phyloP scores from a whole-genome alignment of 2,888 invertebrate species.

The Liodrosophila aerea region DNA sequence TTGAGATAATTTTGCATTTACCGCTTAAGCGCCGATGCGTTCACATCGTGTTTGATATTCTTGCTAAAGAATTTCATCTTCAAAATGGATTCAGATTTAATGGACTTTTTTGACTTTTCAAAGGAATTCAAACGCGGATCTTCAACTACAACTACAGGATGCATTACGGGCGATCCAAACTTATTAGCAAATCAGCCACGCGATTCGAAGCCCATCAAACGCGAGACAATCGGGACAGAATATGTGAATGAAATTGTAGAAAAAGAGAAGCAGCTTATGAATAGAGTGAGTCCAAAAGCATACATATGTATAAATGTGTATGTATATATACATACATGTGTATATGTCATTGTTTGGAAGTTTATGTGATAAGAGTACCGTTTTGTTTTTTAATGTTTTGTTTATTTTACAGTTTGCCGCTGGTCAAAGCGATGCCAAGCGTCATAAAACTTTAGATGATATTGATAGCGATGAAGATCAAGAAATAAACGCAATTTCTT shows the following conservation, averaged over 20 bases:
- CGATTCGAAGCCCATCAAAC: constrained; percentile 62
- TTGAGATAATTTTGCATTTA: constrained; percentile 14
- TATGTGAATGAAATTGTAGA: constrained; percentile 64
- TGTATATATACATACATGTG: neutral
- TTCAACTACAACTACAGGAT: constrained; percentile 57
- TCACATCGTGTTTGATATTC: neutral
- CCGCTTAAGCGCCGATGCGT: constrained; percentile 17
- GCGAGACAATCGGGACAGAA: constrained; percentile 68
- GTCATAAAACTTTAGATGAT: constrained; percentile 60
- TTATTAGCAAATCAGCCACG: constrained; percentile 23
- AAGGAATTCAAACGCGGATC: constrained; percentile 73
- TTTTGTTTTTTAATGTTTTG: constrained; percentile 3
- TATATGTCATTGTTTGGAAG: neutral
- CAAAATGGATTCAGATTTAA: constrained; percentile 76
- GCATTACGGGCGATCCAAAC: constrained; percentile 49
- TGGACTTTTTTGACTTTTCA: constrained; percentile 80
- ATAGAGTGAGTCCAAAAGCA: constrained; percentile 52
- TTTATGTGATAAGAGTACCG: constrained; percentile 3
- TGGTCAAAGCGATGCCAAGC: neutral
- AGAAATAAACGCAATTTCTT: constrained; percentile 20
- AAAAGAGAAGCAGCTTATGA: constrained; percentile 69
- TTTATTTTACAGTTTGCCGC: constrained; percentile 24
- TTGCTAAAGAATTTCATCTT: neutral
- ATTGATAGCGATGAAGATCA: constrained; percentile 69
- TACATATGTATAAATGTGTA: neutral